Conservation (phyloP, 1,140 invertebrate species). For the Diorhabda carinulata region DNA sequence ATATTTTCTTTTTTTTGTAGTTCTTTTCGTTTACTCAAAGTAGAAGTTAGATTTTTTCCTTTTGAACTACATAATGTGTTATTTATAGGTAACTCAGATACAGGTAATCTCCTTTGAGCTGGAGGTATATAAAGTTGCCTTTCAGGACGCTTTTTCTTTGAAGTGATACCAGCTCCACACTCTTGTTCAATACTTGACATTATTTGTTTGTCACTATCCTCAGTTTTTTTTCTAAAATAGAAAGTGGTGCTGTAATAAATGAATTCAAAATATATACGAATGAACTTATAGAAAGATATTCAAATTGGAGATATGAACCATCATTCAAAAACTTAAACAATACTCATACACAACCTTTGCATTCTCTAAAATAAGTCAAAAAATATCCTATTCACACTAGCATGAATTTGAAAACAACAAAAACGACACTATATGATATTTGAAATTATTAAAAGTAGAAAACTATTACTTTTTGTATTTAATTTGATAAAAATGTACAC, state of each 20-base stretch:
- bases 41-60: neutral
- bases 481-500: no score
- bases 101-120: constrained; percentile 34
- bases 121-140: constrained; percentile 40
- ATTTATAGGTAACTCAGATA: constrained; percentile 9
- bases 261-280: no score
- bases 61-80: constrained; percentile 11
- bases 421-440: no score
- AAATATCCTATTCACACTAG: no score
- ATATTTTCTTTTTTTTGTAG: neutral
- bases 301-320: no score
- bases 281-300: no score
- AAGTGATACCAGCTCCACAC: constrained; percentile 12
- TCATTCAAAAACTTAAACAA: no score
- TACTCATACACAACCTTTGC: no score
- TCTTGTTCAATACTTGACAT: constrained; percentile 21
- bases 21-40: constrained; percentile 2
- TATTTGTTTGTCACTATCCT: constrained; percentile 20
- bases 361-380: no score
- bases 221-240: constrained; percentile 19
- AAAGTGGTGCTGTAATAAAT: neutral
- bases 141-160: constrained; percentile 33
- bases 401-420: no score
- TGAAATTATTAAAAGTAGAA: no score
- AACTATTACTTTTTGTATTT: no score